Evolutionary conservation across 2,888 invertebrate species (phyloP), one percentile per base, ranked within the genome.

Genomic region (Drosophila formosana): DNA sequence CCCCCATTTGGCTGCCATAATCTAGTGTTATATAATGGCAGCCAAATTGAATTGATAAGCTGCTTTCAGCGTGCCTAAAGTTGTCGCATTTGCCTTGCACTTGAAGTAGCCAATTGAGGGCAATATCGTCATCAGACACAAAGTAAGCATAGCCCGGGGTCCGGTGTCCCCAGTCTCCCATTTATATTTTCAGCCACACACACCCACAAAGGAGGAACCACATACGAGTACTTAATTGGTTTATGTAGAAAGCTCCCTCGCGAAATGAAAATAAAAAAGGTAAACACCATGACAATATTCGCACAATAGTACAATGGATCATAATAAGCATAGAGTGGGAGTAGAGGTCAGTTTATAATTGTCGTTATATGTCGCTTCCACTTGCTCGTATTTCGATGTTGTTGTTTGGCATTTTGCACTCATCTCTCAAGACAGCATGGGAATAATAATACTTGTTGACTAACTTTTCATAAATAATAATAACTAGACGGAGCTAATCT

Each of bases 21-120:
- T 67, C 23, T 41, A 1, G 3, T 30, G n/a, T 60, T 47, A 25
- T 68, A 41, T 43, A 47, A 49, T 57, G 57, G 43, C 41, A 72
- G 49, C 34, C 5, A 63, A 63, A 58, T 49, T 49, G 25, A 61
- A 66, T 58, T 62, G 63, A 70, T 58, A 46, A 60, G 61, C 56
- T 41, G 52, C 45, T 67, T 64, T 67, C 9, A 43, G 52, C 45
- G 50, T 45, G 39, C 32, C 41, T 32, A 45, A 9, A 32, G 6
- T 56, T 30, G 49, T 34, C 51, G 47, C 43, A 39, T 37, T 57
- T 53, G 66, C 75, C 75, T 87, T 66, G 81, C 68, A 69, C 72
- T 72, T 81, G 75, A 65, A 78, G 69, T 46, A 58, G 58, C 62
- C 72, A 84, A 79, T 78, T 84, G 72, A 62, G 62, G 51, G 56